phyloP scores from a whole-genome alignment of 2,113 vertebrate genomes.

The Aspidoscelis tigris region DNA sequence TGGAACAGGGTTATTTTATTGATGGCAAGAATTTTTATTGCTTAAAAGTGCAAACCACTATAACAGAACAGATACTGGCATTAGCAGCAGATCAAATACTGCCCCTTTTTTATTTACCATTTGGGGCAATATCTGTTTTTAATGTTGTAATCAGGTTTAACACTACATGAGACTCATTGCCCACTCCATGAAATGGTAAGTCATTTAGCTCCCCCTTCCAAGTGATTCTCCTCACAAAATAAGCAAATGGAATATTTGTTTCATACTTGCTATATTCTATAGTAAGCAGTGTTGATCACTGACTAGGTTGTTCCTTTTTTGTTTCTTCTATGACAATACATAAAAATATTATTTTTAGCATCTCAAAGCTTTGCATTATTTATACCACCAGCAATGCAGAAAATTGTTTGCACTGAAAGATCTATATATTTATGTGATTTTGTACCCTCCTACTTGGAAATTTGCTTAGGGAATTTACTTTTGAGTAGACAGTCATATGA shows the following conservation, averaged over 20 bases:
- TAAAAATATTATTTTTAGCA: not conserved
- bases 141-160: conserved; percentile 36
- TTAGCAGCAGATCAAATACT: conserved; percentile 35
- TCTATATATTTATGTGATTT: not conserved
- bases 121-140: not conserved
- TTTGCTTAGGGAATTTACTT: not conserved
- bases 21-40: conserved; percentile 39
- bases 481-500: not conserved
- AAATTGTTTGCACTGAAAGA: conserved; percentile 23
- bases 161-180: not conserved
- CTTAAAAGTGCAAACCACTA: conserved; percentile 29
- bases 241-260: conserved; percentile 45
- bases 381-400: conserved; percentile 1
- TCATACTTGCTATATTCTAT: conserved; percentile 26
- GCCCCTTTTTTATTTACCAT: conserved; percentile 41
- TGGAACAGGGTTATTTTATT: not conserved
- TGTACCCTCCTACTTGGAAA: not conserved
- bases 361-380: not conserved
- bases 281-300: conserved; percentile 8
- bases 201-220: conserved; percentile 43
- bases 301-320: conserved; percentile 39
- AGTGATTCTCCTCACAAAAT: conserved; percentile 30
- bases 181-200: accelerated
- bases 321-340: conserved; percentile 44
- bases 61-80: conserved; percentile 34